Evolutionary conservation across 1,140 invertebrate species (phyloP), one percentile per base, ranked within the genome.

Genomic region (Solen grandis): DNA sequence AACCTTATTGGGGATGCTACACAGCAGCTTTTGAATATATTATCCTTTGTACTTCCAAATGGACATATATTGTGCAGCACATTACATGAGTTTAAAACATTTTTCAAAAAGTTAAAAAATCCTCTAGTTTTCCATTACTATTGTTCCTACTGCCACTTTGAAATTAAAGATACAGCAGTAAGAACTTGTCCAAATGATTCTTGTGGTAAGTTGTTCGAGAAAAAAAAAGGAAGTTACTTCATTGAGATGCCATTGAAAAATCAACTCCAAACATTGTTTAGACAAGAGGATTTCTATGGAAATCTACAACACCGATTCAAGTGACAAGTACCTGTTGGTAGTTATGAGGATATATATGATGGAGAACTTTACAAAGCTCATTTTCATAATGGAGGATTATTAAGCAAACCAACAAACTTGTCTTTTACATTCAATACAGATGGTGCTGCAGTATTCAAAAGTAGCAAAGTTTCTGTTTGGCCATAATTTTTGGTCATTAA

Each of bases 401-500:
- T 76, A 27, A 50, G 36, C 65, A 52, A 65, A 22, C n/a, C n/a
- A n/a, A n/a, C n/a, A n/a, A n/a, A n/a, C n/a, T n/a, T n/a, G n/a
- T n/a, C n/a, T n/a, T n/a, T n/a, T n/a, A n/a, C n/a, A n/a, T n/a
- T n/a, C n/a, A n/a, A n/a, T n/a, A n/a, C n/a, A n/a, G n/a, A n/a
- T n/a, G n/a, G n/a, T n/a, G n/a, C n/a, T n/a, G n/a, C n/a, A n/a
- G n/a, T n/a, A n/a, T n/a, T n/a, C n/a, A 81, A 73, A 69, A 73
- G 57, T 29, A 60, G 52, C 33, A 81, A 81, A 52, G 57, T 35
- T 22, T 81, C 78, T 29, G 68, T 81, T 38, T 73, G 78, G 78
- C 78, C 69, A 22, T 59, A 63, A n/a, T 81, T 73, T 65, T 29
- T 81, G 14, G 68, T 81, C 29, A 73, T 81, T 25, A 81, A 81